These are phyloP conservation scores for Drosophila fungiperda DNA, from an alignment of 2,888 invertebrate species.

Conservation along the genomic window DNA sequence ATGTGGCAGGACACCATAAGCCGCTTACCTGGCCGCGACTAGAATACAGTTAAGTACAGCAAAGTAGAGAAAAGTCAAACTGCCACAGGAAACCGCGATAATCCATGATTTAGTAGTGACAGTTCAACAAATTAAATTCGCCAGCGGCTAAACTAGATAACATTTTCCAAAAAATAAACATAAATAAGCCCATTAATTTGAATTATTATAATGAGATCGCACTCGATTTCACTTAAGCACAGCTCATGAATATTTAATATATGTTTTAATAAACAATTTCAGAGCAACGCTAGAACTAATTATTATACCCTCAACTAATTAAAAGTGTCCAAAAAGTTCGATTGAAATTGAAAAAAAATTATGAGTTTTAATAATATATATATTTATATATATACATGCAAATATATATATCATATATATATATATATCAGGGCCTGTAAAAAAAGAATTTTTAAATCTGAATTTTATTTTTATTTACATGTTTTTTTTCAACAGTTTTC, in stretches of 20 bases:
- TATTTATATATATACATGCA: background rate
- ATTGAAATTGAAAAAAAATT: background rate
- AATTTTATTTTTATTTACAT: background rate
- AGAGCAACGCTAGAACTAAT: conserved; percentile 1
- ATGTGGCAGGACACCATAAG: background rate
- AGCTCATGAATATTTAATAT: conserved; percentile 47
- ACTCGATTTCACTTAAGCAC: conserved; percentile 5
- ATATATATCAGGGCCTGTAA: background rate
- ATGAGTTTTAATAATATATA: background rate
- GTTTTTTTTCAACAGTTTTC: background rate
- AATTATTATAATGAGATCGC: conserved; percentile 1
- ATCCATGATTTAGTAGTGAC: conserved; percentile 12
- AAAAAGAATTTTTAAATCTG: background rate
- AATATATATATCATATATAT: background rate
- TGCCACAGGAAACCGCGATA: background rate
- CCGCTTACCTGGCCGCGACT: conserved; percentile 13
- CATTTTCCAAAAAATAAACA: background rate
- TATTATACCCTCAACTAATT: background rate
- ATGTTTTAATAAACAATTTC: conserved; percentile 18
- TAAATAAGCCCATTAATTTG: background rate
- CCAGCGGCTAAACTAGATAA: background rate
- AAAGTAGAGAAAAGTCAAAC: background rate
- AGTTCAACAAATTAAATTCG: background rate
- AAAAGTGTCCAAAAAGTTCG: background rate
- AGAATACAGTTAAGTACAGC: background rate